Evolutionary conservation across 2,888 invertebrate genomes (phyloP), one percentile per base, ranked within the genome.

Genomic region (Myathropa florea): DNA sequence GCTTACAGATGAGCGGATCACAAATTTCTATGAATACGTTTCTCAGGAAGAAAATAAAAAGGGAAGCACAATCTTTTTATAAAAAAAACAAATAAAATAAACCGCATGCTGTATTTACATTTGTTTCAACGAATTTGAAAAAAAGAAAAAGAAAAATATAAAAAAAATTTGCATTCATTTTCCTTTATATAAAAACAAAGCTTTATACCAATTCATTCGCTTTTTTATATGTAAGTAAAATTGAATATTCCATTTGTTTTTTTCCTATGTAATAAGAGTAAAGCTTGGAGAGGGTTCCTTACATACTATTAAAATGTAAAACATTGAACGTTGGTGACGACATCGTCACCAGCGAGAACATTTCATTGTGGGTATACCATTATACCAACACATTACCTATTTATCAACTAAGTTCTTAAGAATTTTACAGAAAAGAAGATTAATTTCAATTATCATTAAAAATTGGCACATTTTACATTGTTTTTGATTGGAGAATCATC

Each of bases 381-480:
- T 33, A 75, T 71, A 80, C 73, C 55, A 46, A 70, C 70, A 70
- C 70, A 84, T 81, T 81, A 60, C 21, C 75, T 84, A 84, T 57
- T 76, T 77, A 36, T 71, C 14, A 85, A 73, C 82, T 77, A 82
- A 77, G 59, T 72, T 63, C 72, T 82, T 76, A 81, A 59, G 61
- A 67, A 67, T 77, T 85, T 82, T 78, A 82, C 68, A 85, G 26
- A 82, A 70, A 67, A 65, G 59, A 75, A 46, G 46, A 46, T 46
- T 18, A n/a, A 46, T 18, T 46, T 23, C 65, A 79, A 83, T 83
- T 83, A 85, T 86, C 73, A 83, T 86, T 86, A 73, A 83, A 39
- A 86, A 83, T 86, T 86, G 86, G 86, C 86, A 86, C 86, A 86
- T 86, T 86, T 86, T 83, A 86, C 86, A 86, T 86, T 86, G 86